phyloP scores from a whole-genome alignment of 2,797 vertebrate genomes.

The Amazona finschi region DNA sequence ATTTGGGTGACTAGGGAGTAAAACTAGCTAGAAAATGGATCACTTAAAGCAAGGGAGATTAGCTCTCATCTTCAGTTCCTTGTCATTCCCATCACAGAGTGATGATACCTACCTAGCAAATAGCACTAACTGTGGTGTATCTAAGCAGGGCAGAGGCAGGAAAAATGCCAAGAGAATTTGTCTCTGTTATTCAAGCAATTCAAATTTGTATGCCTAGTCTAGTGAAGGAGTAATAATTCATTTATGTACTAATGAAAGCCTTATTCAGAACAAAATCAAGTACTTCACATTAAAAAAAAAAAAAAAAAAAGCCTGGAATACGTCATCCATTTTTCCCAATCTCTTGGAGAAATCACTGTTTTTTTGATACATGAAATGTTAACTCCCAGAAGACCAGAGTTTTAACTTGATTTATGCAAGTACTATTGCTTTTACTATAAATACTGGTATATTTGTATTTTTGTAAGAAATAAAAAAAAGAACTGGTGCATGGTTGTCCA shows the following conservation, averaged over 20 bases:
- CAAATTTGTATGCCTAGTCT: not conserved
- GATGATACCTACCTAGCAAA: not conserved
- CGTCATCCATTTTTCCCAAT: not conserved
- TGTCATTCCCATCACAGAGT: not conserved
- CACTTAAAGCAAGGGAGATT: not conserved
- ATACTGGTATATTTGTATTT: not conserved
- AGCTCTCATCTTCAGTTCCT: not conserved
- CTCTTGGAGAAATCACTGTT: not conserved
- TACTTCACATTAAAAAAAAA: not conserved
- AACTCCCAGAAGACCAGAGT: not conserved
- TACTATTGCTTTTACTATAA: not conserved
- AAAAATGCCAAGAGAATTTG: not conserved
- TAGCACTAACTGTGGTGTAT: accelerated
- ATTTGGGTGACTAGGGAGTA: not conserved
- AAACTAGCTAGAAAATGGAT: not conserved
- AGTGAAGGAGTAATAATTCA: not conserved
- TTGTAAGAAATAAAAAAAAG: not conserved
- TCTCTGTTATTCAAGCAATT: not conserved
- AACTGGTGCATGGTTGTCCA: accelerated
- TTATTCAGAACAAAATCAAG: not conserved
- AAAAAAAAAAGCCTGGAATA: not conserved
- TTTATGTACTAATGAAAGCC: not conserved
- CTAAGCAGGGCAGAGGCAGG: not conserved
- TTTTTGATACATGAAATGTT: not conserved
- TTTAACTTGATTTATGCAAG: not conserved